Base-by-base conservation (phyloP, 1,140 invertebrate genomes). In the Phymorhynchus buccinoides region DNA sequence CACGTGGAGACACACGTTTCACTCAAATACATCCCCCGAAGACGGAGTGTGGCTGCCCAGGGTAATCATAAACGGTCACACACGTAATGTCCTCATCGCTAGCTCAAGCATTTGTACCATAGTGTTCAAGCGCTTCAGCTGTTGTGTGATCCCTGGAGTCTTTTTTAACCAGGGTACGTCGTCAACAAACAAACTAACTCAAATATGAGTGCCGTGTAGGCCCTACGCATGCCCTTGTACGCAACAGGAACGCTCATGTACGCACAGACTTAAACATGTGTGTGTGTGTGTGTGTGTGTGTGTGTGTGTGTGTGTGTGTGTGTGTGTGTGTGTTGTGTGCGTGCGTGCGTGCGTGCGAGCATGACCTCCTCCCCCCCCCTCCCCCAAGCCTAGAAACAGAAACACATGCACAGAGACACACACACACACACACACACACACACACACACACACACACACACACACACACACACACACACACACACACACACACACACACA, bases 381-480 rank as follows among this genome's bases (percentile, higher is more conserved):
- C n/a, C n/a, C n/a, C n/a, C n/a, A n/a, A n/a, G n/a, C n/a, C n/a
- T n/a, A n/a, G n/a, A n/a, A 48, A 18, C 6, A 48, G 44, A 48
- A 48, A 48, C 18, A 48, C 6, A 48, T 6, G 44, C 6, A 48
- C 44, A 18, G 44, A 48, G 18, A 18, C 6, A 73, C n/a, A 27
- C n/a, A 27, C 35, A 27, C n/a, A 12, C n/a, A 73, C 35, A 73
- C n/a, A 73, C 35, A 73, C n/a, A 32, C n/a, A 73, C 35, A 73
- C n/a, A 32, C n/a, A 73, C n/a, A 73, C 35, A 73, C n/a, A 32
- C n/a, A 73, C n/a, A 73, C n/a, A 37, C n/a, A 73, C n/a, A 32
- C n/a, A 37, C n/a, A 32, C n/a, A 73, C 35, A 27, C 16, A 18
- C 16, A 66, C 16, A 66, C 30, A 66, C 16, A 66, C 16, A 18